Conservation (phyloP, 2,113 vertebrate genomes). For the Lasiurus cinereus region DNA sequence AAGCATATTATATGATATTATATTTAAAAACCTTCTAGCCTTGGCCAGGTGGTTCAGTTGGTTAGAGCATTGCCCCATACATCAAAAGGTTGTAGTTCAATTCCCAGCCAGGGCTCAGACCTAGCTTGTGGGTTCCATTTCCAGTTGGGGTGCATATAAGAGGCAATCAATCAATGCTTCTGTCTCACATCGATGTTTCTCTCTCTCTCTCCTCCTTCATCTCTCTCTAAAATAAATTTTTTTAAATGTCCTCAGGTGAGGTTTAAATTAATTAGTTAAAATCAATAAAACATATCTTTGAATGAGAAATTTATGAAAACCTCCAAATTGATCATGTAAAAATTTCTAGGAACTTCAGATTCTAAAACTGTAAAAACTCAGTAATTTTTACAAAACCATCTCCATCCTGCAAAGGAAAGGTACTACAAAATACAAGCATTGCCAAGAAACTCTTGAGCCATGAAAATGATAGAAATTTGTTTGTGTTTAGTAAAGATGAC, state of each 20-base stretch:
- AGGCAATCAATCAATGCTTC: neutral
- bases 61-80: neutral
- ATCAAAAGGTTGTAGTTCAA: neutral
- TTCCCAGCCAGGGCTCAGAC: neutral
- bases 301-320: neutral
- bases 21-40: neutral
- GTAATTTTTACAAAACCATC: constrained; percentile 10
- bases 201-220: neutral
- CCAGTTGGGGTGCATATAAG: neutral
- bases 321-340: constrained; percentile 11
- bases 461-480: constrained; percentile 34
- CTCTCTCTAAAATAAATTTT: neutral
- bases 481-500: constrained; percentile 53
- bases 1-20: neutral
- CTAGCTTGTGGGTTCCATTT: neutral
- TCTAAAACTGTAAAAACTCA: constrained; percentile 13
- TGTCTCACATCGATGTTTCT: neutral
- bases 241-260: neutral
- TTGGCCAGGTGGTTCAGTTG: neutral
- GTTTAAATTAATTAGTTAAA: neutral
- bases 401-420: constrained; percentile 5
- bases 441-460: constrained; percentile 28
- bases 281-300: neutral
- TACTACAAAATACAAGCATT: constrained; percentile 19
- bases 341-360: neutral